phyloP scores from a whole-genome alignment of 2,888 invertebrate genomes.

The Xestobium rufovillosum region DNA sequence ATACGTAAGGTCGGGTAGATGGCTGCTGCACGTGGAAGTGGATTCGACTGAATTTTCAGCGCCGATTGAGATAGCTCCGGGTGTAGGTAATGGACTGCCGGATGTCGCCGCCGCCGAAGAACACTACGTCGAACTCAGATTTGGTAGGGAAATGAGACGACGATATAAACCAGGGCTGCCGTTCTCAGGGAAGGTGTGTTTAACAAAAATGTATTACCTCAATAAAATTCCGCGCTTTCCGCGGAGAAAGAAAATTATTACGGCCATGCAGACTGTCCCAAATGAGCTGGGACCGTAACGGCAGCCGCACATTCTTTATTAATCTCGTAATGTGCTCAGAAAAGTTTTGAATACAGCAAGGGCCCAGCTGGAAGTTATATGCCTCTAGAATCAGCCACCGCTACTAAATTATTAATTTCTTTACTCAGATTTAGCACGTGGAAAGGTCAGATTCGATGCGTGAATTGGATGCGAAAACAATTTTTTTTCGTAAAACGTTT shows the following conservation, averaged over 20 bases:
- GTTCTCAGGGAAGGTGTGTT: slow-evolving; percentile 55
- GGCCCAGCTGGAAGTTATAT: too few relatives aligned
- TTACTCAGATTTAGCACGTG: too few relatives aligned
- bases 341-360: too few relatives aligned
- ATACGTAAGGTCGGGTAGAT: slow-evolving; percentile 51
- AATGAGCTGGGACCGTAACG: too few relatives aligned
- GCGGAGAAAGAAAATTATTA: slow-evolving; percentile 1
- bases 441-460: too few relatives aligned
- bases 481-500: too few relatives aligned
- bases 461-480: too few relatives aligned
- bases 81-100: slow-evolving; percentile 43
- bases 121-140: slow-evolving; percentile 58
- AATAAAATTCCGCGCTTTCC: neutral
- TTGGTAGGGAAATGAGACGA: slow-evolving; percentile 57
- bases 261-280: too few relatives aligned
- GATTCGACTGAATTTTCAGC: slow-evolving; percentile 52
- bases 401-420: too few relatives aligned
- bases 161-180: slow-evolving; percentile 60
- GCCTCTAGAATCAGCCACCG: too few relatives aligned
- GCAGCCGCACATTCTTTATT: too few relatives aligned
- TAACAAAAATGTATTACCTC: neutral
- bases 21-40: slow-evolving; percentile 49
- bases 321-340: too few relatives aligned
- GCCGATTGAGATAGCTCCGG: slow-evolving; percentile 47
- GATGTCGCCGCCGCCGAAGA: slow-evolving; percentile 59